Base-by-base conservation (phyloP, 2,888 invertebrate genomes). In the Erebia epiphron region DNA sequence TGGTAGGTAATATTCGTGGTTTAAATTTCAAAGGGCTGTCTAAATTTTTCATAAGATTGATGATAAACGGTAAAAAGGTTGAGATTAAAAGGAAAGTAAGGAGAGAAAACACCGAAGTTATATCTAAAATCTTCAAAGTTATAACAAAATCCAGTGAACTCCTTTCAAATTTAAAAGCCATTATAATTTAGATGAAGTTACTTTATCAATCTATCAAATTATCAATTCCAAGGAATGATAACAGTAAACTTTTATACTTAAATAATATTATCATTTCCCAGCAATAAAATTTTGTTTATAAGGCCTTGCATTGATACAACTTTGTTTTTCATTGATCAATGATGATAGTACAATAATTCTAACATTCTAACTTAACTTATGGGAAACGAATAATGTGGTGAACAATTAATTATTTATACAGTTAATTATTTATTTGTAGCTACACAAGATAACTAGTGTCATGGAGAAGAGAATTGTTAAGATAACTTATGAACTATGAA, bases 111-210 rank as follows among this genome's bases (percentile, higher is more conserved):
- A 16, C n/a, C 43, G 43, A 60, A 16, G n/a, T 43, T 41, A 41
- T 16, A 60, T 60, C 43, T 60, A 41, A 60, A 57, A 57, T 57
- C 21, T 57, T 14, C 26, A 57, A 57, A 60, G 16, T 60, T 41
- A 16, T 60, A 11, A 60, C n/a, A 60, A 35, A 60, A 41, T 60
- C 16, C 41, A 41, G 10, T 16, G 43, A 60, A 16, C 60, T 41
- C 41, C 16, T 41, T 16, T 43, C 41, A 41, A 16, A 41, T 16
- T 26, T 57, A 7, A 18, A 18, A 52, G 56, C 56, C 26, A 57
- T 43, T 41, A 26, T 11, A 60, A 41, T 10, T 60, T 43, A 16
- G 10, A 41, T n/a, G n/a, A 41, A 41, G 9, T 35, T 60, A n/a
- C 14, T n/a, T n/a, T 58, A 21, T n/a, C 56, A 56, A 56, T 56